These are phyloP conservation scores for Coptodon bakossiorum DNA, from an alignment of 2,113 vertebrate species.

Conservation along the genomic window DNA sequence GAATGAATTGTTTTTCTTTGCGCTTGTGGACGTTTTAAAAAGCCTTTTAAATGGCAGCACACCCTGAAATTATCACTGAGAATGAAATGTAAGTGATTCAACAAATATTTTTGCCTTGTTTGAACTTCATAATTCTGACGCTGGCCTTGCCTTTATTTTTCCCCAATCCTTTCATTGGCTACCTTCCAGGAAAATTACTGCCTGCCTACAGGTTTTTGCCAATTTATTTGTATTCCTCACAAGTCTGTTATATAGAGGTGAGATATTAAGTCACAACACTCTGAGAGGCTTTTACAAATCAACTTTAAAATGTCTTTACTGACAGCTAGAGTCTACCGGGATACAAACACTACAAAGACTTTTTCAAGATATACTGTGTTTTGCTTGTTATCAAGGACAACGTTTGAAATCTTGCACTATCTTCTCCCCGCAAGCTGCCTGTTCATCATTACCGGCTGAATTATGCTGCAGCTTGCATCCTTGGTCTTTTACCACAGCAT, in stretches of 20 bases:
- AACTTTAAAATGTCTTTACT: constrained; percentile 4
- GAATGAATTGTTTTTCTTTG: neutral
- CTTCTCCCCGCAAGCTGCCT: neutral
- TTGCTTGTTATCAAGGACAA: constrained; percentile 14
- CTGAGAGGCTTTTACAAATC: constrained; percentile 21
- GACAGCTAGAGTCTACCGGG: neutral
- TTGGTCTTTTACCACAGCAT: neutral
- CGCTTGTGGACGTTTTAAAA: neutral
- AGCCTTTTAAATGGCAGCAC: neutral
- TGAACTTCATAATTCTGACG: neutral
- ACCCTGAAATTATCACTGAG: neutral
- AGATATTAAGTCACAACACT: constrained; percentile 15
- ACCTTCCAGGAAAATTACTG: neutral
- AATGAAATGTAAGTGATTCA: neutral
- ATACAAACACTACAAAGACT: neutral
- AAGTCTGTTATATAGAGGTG: neutral
- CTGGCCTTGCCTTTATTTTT: neutral
- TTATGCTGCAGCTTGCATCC: neutral
- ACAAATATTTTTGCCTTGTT: neutral
- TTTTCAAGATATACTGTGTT: neutral
- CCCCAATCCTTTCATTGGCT: neutral
- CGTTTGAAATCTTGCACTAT: neutral
- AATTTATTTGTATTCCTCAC: constrained; percentile 21
- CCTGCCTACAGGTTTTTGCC: neutral
- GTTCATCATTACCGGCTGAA: neutral